Evolutionary conservation across 2,888 invertebrate genomes (phyloP).

Genomic region (Plusia festucae): DNA sequence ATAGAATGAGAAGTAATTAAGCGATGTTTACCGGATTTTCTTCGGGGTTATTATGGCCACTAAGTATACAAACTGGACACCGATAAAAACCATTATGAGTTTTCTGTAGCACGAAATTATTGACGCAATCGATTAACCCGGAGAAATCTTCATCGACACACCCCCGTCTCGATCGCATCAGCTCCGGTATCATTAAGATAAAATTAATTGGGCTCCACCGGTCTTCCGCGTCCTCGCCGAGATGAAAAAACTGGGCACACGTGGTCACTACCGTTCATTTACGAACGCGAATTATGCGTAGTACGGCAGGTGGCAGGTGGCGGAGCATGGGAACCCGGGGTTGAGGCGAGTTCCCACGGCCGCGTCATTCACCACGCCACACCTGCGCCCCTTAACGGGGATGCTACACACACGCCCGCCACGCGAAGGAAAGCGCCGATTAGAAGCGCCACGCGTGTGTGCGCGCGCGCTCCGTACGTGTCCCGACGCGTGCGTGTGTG

Average conservation of each 20-base stretch:
- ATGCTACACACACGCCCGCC: constrained; percentile 86
- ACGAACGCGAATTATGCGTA: constrained; percentile 89
- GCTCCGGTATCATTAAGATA: constrained; percentile 77
- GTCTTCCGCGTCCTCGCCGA: constrained; percentile 83
- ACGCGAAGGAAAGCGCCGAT: constrained; percentile 86
- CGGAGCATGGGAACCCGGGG: constrained; percentile 85
- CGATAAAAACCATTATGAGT: constrained; percentile 50
- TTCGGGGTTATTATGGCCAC: constrained; percentile 14
- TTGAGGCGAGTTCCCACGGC: constrained; percentile 86
- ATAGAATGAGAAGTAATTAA: constrained; percentile 22
- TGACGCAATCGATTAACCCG: constrained; percentile 76
- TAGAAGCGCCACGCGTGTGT: constrained; percentile 75
- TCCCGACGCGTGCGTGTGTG: constrained; percentile 50
- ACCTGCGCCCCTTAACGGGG: constrained; percentile 88
- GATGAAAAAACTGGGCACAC: constrained; percentile 83
- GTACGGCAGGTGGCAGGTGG: constrained; percentile 88
- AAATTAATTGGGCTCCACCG: constrained; percentile 84
- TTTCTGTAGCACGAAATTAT: constrained; percentile 58
- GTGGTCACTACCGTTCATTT: constrained; percentile 90
- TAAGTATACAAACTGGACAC: constrained; percentile 25
- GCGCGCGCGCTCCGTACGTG: constrained; percentile 61
- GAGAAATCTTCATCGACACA: constrained; percentile 69
- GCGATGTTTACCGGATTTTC: constrained; percentile 8
- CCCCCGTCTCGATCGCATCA: constrained; percentile 59
- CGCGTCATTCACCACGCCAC: constrained; percentile 84